A percentile compares a stretch with the other conserved stretches of the same genome.
Conservation (phyloP, 2,797 vertebrate genomes). For the Acipenser transmontanus region DNA sequence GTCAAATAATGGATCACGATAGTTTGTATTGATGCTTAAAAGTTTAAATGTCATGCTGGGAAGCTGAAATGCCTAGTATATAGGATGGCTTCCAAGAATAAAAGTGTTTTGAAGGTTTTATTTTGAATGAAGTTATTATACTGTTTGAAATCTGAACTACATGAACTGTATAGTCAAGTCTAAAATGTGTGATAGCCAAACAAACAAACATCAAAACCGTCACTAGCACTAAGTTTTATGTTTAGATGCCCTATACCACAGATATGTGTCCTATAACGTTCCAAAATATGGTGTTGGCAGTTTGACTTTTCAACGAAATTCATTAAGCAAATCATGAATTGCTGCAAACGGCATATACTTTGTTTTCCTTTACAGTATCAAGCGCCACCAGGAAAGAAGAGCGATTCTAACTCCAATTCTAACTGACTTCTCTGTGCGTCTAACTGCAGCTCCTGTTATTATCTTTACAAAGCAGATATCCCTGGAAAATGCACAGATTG, state of each 20-base stretch:
- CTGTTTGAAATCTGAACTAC: conserved; percentile 39
- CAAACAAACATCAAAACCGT: conserved; percentile 22
- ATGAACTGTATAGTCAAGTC: conserved; percentile 12
- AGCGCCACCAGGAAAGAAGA: conserved; percentile 83
- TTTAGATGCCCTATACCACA: too few relatives aligned
- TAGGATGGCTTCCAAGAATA: conserved; percentile 19
- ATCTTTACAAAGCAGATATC: conserved; percentile 83
- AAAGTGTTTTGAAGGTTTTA: conserved; percentile 32
- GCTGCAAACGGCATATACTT: too few relatives aligned
- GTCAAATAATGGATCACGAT: conserved; percentile 58
- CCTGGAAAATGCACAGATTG: conserved; percentile 69
- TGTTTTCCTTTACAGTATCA: conserved; percentile 62
- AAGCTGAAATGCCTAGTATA: conserved; percentile 30
- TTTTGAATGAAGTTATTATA: conserved; percentile 27
- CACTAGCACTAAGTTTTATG: conserved; percentile 29
- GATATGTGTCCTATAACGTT: too few relatives aligned
- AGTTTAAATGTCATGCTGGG: neutral
- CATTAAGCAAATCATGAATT: too few relatives aligned
- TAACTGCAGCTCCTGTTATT: conserved; percentile 92
- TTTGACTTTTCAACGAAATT: too few relatives aligned
- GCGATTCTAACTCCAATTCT: conserved; percentile 93
- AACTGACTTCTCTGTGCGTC: conserved; percentile 87
- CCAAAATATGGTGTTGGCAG: too few relatives aligned
- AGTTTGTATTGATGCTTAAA: conserved; percentile 35
- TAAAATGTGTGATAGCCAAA: conserved; percentile 27